Conservation (phyloP, 2,888 invertebrate genomes). For the Heliconius hortense region DNA sequence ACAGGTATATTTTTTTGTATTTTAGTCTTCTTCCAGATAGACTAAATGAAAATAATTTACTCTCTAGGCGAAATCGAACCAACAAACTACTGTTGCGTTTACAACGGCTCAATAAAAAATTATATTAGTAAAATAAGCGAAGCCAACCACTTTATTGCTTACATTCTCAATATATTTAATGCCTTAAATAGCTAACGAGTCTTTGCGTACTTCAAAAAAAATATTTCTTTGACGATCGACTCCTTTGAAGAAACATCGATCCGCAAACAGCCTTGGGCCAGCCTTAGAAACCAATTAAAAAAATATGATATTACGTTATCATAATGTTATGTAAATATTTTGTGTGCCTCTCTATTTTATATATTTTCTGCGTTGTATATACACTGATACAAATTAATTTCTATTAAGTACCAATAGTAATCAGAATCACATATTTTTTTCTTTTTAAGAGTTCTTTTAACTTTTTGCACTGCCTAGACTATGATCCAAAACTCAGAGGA, state of each 20-base stretch:
- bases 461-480: no score
- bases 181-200: slow-evolving; percentile 5
- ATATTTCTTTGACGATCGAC: slow-evolving; percentile 30
- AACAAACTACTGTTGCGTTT: background rate
- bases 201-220: background rate
- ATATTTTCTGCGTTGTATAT: background rate
- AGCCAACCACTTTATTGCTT: background rate
- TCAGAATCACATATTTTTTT: no score
- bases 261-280: slow-evolving; percentile 40
- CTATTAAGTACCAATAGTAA: no score
- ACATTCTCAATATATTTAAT: background rate
- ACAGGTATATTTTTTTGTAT: no score
- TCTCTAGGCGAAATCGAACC: no score
- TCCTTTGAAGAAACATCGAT: slow-evolving; percentile 36
- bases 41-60: background rate
- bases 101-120: background rate
- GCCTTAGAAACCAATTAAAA: slow-evolving; percentile 35
- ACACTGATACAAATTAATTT: no score
- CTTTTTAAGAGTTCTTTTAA: no score
- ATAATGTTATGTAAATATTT: slow-evolving; percentile 12
- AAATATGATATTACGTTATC: slow-evolving; percentile 13
- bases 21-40: background rate
- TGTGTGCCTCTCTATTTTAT: background rate
- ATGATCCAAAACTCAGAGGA: no score
- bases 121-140: background rate